These are phyloP conservation scores for Drosophila miranda DNA, from an alignment of 1,140 invertebrate genomes.

Conservation along the genomic window DNA sequence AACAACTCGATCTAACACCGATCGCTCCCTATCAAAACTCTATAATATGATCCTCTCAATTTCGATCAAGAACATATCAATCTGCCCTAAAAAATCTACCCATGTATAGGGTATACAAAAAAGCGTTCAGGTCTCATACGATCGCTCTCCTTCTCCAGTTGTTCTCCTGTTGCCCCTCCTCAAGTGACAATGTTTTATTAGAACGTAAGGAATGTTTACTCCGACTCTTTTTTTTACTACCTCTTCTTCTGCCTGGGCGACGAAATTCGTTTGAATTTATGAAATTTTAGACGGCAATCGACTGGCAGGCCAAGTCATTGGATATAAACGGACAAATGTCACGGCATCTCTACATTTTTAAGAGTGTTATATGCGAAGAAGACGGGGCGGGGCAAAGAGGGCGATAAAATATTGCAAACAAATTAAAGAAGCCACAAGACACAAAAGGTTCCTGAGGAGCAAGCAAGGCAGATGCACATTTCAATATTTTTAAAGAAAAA, in stretches of 20 bases:
- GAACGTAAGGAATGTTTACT: conserved; percentile 16
- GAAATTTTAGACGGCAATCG: conserved; percentile 66
- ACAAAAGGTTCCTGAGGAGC: conserved; percentile 1
- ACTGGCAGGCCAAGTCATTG: conserved; percentile 35
- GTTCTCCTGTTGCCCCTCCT: too few relatives aligned
- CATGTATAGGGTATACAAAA: too few relatives aligned
- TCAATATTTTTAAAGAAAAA: too few relatives aligned
- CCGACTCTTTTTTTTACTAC: not conserved
- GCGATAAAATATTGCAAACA: conserved; percentile 36
- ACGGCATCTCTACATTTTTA: conserved; percentile 41
- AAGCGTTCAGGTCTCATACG: too few relatives aligned
- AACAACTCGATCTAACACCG: too few relatives aligned
- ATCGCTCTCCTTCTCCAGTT: too few relatives aligned
- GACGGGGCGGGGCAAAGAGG: too few relatives aligned
- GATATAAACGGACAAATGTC: conserved; percentile 51
- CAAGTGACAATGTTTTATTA: conserved; percentile 38
- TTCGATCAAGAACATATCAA: too few relatives aligned
- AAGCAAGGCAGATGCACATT: not conserved
- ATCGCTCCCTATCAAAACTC: too few relatives aligned
- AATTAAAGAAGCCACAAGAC: conserved; percentile 22
- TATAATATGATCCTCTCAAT: too few relatives aligned
- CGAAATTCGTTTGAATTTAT: conserved; percentile 76
- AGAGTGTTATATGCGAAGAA: conserved; percentile 26
- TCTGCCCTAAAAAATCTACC: too few relatives aligned
- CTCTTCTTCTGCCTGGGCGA: conserved; percentile 30